Conservation (phyloP, 2,888 invertebrate species). For the Macaria notata region DNA sequence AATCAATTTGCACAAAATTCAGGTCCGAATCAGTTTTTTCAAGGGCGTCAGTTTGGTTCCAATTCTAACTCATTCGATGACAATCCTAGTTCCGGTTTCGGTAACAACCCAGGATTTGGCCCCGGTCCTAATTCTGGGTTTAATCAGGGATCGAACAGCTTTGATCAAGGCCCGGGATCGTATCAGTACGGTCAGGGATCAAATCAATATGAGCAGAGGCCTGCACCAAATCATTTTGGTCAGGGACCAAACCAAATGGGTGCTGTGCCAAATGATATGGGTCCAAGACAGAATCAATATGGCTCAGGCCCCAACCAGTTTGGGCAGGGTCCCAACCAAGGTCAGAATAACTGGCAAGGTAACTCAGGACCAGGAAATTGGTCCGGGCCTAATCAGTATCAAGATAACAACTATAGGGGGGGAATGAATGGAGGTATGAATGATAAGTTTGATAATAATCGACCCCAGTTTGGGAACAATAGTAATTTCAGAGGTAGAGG, state of each 20-base stretch:
- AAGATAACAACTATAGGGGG: conserved; percentile 44
- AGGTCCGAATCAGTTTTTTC: conserved; percentile 6
- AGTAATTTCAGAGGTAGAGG: conserved; percentile 51
- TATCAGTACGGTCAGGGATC: conserved; percentile 1
- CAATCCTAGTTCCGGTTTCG: conserved; percentile 6
- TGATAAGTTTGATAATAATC: conserved; percentile 38
- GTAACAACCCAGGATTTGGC: conserved; percentile 4
- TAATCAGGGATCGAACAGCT: conserved; percentile 15
- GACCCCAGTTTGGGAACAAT: conserved; percentile 42
- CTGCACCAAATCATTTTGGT: neutral
- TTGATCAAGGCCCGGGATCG: conserved; percentile 8
- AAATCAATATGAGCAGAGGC: neutral
- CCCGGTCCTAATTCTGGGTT: conserved; percentile 10
- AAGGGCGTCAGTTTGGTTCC: too few relatives aligned
- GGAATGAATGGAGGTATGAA: conserved; percentile 43
- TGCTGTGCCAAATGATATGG: neutral
- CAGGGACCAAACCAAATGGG: neutral
- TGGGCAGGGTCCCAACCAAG: conserved; percentile 2
- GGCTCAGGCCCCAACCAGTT: conserved; percentile 3
- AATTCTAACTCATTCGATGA: conserved; percentile 4
- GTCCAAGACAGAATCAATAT: conserved; percentile 2
- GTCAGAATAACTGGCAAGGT: conserved; percentile 25
- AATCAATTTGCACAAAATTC: conserved; percentile 13
- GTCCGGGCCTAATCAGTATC: conserved; percentile 25
- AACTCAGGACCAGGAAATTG: conserved; percentile 3